Base-by-base conservation (phyloP, 2,113 vertebrate genomes). In the Anhinga rufa region DNA sequence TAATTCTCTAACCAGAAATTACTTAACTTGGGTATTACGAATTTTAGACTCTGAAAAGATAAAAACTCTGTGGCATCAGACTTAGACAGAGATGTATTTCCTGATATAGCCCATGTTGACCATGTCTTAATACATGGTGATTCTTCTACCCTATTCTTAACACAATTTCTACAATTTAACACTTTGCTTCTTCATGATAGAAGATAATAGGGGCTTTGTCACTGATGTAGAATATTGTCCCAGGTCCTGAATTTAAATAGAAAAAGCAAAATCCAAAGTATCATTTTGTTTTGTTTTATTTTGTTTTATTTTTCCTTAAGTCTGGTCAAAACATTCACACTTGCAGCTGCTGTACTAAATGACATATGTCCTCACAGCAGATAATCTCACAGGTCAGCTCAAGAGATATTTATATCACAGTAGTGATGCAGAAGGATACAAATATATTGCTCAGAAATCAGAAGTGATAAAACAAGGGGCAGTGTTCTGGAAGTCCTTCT, bases 371-470 rank as follows among this genome's bases (percentile, higher is more conserved):
- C 34, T 79, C 61, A 49, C 65, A 95, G 65, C 70, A 89, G 76
- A 89, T 75, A 89, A 86, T 70, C 22, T 72, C 65, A 61, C 69
- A 92, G 86, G 77, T 93, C 8, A 9, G 2, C 40, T 89, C 57
- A 57, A 86, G 64, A 84, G 54, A 54, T 93, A 93, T 90, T 95
- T 91, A 74, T 96, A 90, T 88, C 62, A n/a, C 54, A 51, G 49
- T 72, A 84, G 82, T 57, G 61, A 76, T 94, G 60, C 57, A 91
- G 70, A 96, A 71, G 5, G 49, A 52, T 68, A 44, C 12, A n/a
- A 58, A 76, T 57, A 19, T 34, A 69, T 62, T 91, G 40, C 44
- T 91, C 38, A 91, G 70, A 87, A 91, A 91, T 38, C 52, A 92
- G 82, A 96, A 78, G 17, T 18, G 12, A n/a, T 49, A 80, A 90